Evolutionary conservation across 1,140 invertebrate genomes (phyloP).

Genomic region (Microvelia longipes): DNA sequence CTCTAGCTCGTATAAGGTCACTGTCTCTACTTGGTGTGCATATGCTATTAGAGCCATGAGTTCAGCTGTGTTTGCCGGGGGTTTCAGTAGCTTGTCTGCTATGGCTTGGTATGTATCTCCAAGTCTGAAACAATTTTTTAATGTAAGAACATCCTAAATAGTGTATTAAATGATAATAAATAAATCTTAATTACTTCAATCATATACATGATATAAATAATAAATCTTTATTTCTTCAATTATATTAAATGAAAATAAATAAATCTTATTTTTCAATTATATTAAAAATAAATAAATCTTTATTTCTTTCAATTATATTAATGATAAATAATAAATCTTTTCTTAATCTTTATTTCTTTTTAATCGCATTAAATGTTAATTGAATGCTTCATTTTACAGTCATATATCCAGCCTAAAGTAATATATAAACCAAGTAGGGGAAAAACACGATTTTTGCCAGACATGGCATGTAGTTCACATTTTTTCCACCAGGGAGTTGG

Average conservation of each 20-base stretch:
- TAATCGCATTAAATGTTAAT: too few species aligned
- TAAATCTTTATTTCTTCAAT: background rate
- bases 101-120: slow-evolving; percentile 73
- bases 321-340: too few species aligned
- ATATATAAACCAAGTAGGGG: too few species aligned
- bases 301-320: too few species aligned
- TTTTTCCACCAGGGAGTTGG: too few species aligned
- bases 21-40: slow-evolving; percentile 54
- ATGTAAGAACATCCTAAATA: slow-evolving; percentile 82
- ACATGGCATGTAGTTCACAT: too few species aligned
- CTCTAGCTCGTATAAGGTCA: slow-evolving; percentile 56
- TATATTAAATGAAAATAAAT: slow-evolving; percentile 66
- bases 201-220: background rate
- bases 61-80: slow-evolving; percentile 66
- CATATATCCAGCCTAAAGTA: too few species aligned
- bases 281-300: too few species aligned
- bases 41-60: slow-evolving; percentile 68
- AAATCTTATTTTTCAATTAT: too few species aligned
- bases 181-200: background rate
- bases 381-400: too few species aligned
- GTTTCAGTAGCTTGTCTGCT: slow-evolving; percentile 55
- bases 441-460: too few species aligned
- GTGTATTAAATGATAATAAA: slow-evolving; percentile 32
- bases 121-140: slow-evolving; percentile 48
- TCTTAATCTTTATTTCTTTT: too few species aligned